Evolutionary conservation across 2,797 vertebrate genomes (phyloP), one percentile per base, ranked within the genome.

Genomic region (Pogoniulus pusillus): DNA sequence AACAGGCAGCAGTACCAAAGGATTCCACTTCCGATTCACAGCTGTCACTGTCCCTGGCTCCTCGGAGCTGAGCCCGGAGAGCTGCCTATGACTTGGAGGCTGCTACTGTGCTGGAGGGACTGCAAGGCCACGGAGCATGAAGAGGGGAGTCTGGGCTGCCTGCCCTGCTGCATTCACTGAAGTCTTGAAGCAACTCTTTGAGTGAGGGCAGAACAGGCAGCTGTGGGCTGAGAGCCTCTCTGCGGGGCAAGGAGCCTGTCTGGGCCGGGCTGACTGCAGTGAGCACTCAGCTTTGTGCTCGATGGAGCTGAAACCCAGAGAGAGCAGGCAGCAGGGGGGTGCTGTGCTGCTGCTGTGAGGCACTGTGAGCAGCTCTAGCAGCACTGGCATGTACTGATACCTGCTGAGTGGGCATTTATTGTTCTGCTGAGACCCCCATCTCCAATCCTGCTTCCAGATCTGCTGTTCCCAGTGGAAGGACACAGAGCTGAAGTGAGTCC

Each of bases 1-100:
- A 89, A 89, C 80, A 82, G 85, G 91, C 92, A 93, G 63, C 93
- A 93, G 59, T 95, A 75, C 64, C 54, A 71, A 23, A 64, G 82
- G 63, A 83, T 86, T 77, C 62, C 70, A 82, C 75, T 91, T 93
- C 88, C 70, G 82, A 77, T 91, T 93, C 88, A 69, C 93, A 76
- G 68, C 80, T 92, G 92, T 91, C 82, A 16, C 69, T 87, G 80
- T 7, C 64, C 74, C 68, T 85, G 79, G 82, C 65, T 82, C 64
- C 30, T 20, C 9, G 7, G 53, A 45, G 47, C 81, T 94, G 75
- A 79, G 77, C 72, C 2, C 70, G 39, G 76, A 75, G 58, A n/a
- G 66, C 19, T 45, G 9, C 51, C 58, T 39, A 7, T 59, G 20
- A 17, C 55, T 79, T 10, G 32, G 75, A 91, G 70, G 71, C 62